Evolutionary conservation across 1,140 invertebrate genomes (phyloP).

Genomic region (Pogonus chalceus): DNA sequence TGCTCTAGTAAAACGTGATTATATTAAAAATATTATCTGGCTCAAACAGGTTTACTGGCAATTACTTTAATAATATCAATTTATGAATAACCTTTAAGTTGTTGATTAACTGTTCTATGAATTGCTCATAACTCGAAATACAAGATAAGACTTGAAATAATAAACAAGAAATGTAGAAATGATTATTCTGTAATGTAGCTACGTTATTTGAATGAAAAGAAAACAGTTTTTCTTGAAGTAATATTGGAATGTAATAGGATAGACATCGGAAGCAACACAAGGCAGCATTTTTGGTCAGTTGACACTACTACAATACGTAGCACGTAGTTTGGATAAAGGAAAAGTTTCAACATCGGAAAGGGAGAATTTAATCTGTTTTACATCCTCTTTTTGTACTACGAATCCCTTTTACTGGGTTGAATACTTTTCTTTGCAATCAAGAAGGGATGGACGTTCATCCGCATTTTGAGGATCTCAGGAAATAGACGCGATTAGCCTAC

Average conservation of each 20-base stretch:
- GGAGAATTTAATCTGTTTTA: neutral
- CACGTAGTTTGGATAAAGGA: slow-evolving; percentile 4
- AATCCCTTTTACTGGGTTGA: neutral
- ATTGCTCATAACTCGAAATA: too few relatives aligned
- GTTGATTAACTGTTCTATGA: too few relatives aligned
- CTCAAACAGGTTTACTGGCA: too few relatives aligned
- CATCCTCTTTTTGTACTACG: neutral
- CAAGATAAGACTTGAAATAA: too few relatives aligned
- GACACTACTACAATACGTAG: too few relatives aligned
- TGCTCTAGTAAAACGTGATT: too few relatives aligned
- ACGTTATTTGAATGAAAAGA: neutral
- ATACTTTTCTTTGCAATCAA: neutral
- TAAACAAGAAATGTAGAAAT: neutral
- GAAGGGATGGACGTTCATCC: neutral
- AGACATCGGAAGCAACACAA: neutral
- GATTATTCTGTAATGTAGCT: neutral
- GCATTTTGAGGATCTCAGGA: too few relatives aligned
- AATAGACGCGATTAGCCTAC: too few relatives aligned
- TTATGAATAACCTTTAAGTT: too few relatives aligned
- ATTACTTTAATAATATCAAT: too few relatives aligned
- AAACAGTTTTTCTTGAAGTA: neutral
- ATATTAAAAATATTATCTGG: too few relatives aligned
- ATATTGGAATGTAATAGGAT: neutral
- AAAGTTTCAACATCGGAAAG: neutral
- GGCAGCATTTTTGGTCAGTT: neutral